Percentiles rank a stretch among this genome's conserved stretches.
Conservation (phyloP, 2,888 invertebrate genomes). For the Drosophila nr. perissopoda region DNA sequence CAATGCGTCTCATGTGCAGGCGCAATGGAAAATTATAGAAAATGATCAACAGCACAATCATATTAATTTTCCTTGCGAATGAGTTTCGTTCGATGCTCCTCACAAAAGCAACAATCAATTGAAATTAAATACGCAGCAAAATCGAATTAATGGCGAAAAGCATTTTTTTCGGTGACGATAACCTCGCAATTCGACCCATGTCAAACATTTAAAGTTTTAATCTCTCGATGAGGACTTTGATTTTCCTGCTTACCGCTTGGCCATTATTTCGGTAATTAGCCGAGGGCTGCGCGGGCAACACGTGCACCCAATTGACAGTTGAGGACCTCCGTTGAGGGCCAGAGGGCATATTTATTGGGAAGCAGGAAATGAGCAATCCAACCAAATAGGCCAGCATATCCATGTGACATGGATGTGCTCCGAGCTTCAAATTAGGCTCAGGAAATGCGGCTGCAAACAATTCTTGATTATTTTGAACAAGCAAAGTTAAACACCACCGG, state of each 20-base stretch:
- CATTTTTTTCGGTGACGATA: constrained; percentile 26
- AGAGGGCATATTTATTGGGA: background rate
- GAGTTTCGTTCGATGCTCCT: background rate
- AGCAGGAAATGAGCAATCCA: constrained; percentile 3
- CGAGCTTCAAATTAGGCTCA: constrained; percentile 36
- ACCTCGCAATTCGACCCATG: constrained; percentile 14
- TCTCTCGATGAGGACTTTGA: constrained; percentile 40
- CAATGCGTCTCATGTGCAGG: constrained; percentile 39
- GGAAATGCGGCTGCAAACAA: constrained; percentile 19
- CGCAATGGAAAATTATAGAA: constrained; percentile 56
- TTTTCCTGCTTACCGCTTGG: constrained; percentile 19
- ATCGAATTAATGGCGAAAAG: constrained; percentile 52
- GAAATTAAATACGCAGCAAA: constrained; percentile 53
- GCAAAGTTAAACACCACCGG: too few relatives aligned
- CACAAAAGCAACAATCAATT: constrained; percentile 48
- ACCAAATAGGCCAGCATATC: constrained; percentile 28
- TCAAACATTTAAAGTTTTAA: constrained; percentile 63
- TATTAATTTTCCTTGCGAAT: constrained; percentile 24
- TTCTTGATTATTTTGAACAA: background rate
- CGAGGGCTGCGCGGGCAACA: constrained; percentile 40
- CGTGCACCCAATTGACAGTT: constrained; percentile 59
- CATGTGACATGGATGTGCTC: constrained; percentile 37
- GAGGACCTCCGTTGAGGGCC: constrained; percentile 5
- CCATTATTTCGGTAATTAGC: constrained; percentile 56
- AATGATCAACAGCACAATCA: constrained; percentile 38